Percentiles rank a stretch among this genome's conserved stretches.
Conservation (phyloP, 2,888 invertebrate genomes). For the Notodromas monacha region DNA sequence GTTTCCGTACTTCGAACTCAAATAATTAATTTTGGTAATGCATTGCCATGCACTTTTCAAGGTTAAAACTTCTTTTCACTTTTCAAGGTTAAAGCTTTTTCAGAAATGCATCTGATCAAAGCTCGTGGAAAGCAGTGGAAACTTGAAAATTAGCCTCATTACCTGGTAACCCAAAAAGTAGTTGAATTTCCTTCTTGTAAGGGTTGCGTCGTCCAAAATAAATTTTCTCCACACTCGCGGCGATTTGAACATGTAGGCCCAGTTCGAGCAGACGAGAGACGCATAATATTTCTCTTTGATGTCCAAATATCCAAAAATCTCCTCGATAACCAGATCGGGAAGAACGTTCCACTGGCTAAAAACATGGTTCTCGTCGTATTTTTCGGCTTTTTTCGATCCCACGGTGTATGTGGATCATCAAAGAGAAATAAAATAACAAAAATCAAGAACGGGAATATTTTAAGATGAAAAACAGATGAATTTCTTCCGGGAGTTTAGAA, state of each 20-base stretch:
- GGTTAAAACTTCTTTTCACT: conserved; percentile 7
- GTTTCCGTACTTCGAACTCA: too few relatives aligned
- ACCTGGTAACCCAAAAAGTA: conserved; percentile 48
- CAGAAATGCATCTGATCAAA: too few relatives aligned
- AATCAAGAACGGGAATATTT: too few relatives aligned
- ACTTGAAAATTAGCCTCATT: conserved; percentile 9
- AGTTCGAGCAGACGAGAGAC: conserved; percentile 24
- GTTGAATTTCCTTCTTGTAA: conserved; percentile 38
- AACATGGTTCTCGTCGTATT: too few relatives aligned
- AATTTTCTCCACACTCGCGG: conserved; percentile 42
- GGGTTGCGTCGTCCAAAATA: conserved; percentile 30
- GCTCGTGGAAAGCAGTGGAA: too few relatives aligned
- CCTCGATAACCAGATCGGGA: conserved; percentile 36
- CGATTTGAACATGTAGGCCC: conserved; percentile 27
- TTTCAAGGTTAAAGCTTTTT: too few relatives aligned
- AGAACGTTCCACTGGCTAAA: conserved; percentile 26
- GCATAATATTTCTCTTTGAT: conserved; percentile 36
- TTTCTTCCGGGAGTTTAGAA: too few relatives aligned
- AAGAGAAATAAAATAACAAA: too few relatives aligned
- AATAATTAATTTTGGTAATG: too few relatives aligned
- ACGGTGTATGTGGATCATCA: too few relatives aligned
- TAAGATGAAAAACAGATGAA: too few relatives aligned
- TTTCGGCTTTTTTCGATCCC: too few relatives aligned
- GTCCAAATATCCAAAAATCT: conserved; percentile 30
- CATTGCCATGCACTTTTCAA: conserved; percentile 6